Base-by-base conservation (phyloP, 2,888 invertebrate species). In the Entomobrya multifasciata region DNA sequence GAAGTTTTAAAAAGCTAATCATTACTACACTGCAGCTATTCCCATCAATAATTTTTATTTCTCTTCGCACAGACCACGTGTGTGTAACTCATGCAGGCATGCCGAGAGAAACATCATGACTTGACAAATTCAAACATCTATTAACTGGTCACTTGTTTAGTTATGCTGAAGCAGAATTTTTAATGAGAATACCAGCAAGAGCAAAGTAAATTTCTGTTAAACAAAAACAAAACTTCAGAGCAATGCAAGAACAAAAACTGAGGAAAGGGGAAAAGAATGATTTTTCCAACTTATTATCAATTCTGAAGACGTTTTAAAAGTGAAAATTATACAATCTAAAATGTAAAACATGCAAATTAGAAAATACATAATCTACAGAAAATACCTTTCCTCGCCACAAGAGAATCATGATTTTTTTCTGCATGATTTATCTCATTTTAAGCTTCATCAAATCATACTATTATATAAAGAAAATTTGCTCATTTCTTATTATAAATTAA, bases 281-380 rank as follows among this genome's bases (percentile, higher is more conserved):
- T n/a, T n/a, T n/a, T n/a, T n/a, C n/a, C n/a, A n/a, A n/a, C n/a
- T n/a, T 27, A 27, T 60, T 60, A 60, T 6, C 25, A 60, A 60
- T 60, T 60, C 60, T 27, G 27, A 60, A 60, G 60, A 25, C 60
- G 60, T 60, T 25, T 27, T 27, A 1, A 6, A 13, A 15, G 60
- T 60, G 60, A 27, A 60, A 60, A 60, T 27, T 60, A 60, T 60
- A 20, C 55, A 55, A 55, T 55, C 55, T 27, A 60, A 27, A 27
- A 60, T 60, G 60, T 60, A 60, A 27, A 60, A 60, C 25, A 6
- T 27, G 60, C 13, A 25, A 60, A 25, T 1, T 27, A 20, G 11
- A 20, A 55, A 55, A 55, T 20, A 55, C 22, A 49, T 55, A 11
- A 4, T 55, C 4, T 20, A 2, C 3, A 20, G 6, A 60, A 27